Conservation (phyloP, 2,113 vertebrate genomes). For the Zosterops borbonicus region DNA sequence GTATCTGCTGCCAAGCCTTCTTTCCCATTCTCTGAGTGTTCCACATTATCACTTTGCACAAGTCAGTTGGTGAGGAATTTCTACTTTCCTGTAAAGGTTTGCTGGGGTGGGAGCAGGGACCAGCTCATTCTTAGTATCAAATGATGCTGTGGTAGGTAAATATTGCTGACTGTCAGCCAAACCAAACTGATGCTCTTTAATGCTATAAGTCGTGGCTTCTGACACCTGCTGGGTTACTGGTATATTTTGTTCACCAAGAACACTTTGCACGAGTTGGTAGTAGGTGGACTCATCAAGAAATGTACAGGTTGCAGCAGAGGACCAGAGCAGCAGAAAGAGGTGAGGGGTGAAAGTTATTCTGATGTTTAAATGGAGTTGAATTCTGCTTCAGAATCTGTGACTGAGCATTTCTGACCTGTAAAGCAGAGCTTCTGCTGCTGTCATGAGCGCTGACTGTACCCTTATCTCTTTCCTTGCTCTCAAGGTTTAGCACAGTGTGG, state of each 20-base stretch:
- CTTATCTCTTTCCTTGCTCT: background rate
- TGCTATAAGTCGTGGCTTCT: background rate
- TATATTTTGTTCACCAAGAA: background rate
- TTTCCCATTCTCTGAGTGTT: background rate
- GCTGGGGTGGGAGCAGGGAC: background rate
- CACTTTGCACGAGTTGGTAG: background rate
- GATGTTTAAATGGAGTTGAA: background rate
- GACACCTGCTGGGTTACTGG: background rate
- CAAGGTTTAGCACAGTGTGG: background rate
- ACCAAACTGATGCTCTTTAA: background rate
- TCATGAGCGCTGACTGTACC: rapidly evolving
- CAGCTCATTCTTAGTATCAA: background rate
- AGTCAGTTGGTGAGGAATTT: background rate
- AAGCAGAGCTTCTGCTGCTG: background rate
- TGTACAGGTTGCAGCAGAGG: background rate
- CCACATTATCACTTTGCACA: background rate
- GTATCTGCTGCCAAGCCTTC: background rate
- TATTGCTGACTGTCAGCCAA: background rate
- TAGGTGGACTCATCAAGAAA: background rate
- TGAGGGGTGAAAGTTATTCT: background rate
- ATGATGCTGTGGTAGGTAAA: background rate
- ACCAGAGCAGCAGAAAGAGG: background rate
- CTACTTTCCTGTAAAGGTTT: background rate
- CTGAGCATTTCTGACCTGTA: background rate
- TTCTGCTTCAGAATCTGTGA: background rate